A percentile compares a stretch with the other conserved stretches of the same genome.
Evolutionary conservation across 2,113 vertebrate species (phyloP).

Genomic region (Felis chaus): DNA sequence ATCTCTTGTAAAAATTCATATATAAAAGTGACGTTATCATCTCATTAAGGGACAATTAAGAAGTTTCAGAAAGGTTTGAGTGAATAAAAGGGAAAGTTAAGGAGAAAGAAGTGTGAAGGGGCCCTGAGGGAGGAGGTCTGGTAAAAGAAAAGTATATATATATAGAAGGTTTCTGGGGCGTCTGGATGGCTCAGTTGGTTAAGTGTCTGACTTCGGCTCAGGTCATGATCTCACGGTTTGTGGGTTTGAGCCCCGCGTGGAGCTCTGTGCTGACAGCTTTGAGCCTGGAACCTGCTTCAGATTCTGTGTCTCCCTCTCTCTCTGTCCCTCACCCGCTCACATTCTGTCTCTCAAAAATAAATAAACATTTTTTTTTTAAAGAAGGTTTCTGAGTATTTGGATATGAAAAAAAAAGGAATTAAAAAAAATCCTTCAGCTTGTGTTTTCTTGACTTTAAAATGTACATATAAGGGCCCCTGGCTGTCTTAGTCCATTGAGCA

Average conservation of each 20-base stretch:
- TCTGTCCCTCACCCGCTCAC: too few species aligned
- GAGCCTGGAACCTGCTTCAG: too few species aligned
- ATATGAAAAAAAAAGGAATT: neutral
- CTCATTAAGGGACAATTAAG: slow-evolving; percentile 10
- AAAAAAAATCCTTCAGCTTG: slow-evolving; percentile 49
- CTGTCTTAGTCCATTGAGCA: neutral
- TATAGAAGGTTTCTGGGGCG: neutral
- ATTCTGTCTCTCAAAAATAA: too few species aligned
- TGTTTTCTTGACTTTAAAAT: slow-evolving; percentile 2
- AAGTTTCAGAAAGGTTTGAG: slow-evolving; percentile 59
- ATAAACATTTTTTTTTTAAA: too few species aligned
- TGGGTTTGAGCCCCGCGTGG: too few species aligned
- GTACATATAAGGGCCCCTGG: neutral
- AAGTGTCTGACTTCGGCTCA: too few species aligned
- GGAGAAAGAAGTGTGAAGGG: neutral
- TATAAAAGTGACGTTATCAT: neutral
- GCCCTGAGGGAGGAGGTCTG: neutral
- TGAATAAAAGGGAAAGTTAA: slow-evolving; percentile 50
- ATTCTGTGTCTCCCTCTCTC: too few species aligned
- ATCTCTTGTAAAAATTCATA: neutral
- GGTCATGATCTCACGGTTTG: too few species aligned
- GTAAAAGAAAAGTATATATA: slow-evolving; percentile 2
- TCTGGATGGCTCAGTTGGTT: too few species aligned
- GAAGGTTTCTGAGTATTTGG: slow-evolving; percentile 23
- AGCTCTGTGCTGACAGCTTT: too few species aligned